Percentiles rank a stretch among this genome's conserved stretches.
Conservation (phyloP, 2,888 invertebrate species). For the Molorchus minor region DNA sequence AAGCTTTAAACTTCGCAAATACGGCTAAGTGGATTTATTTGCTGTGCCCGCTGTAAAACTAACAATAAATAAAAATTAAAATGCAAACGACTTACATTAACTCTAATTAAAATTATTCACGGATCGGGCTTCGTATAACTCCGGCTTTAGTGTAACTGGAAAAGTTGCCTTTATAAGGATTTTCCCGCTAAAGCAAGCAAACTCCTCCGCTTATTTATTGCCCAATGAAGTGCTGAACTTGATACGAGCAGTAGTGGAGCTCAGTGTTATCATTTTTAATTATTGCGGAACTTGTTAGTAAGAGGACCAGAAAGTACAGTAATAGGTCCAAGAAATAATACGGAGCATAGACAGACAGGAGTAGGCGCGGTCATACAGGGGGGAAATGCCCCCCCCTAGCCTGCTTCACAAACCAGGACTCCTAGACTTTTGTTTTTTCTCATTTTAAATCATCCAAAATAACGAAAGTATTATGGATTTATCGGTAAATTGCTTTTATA, state of each 20-base stretch:
- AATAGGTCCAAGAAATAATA: too few relatives aligned
- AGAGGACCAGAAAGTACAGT: not conserved
- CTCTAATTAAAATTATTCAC: slow-evolving; percentile 7
- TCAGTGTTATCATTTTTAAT: not conserved
- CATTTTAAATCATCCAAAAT: too few relatives aligned
- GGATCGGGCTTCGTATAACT: slow-evolving; percentile 7
- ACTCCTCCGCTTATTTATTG: slow-evolving; percentile 1
- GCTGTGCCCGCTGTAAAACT: slow-evolving; percentile 11
- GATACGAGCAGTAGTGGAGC: not conserved
- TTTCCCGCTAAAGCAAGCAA: not conserved
- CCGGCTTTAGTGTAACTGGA: slow-evolving; percentile 2
- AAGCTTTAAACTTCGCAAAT: not conserved
- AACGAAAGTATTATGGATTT: too few relatives aligned
- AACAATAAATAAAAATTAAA: slow-evolving; percentile 18
- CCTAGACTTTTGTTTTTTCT: too few relatives aligned
- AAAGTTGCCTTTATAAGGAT: slow-evolving; percentile 1
- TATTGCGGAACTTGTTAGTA: not conserved
- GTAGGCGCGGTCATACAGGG: too few relatives aligned
- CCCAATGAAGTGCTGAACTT: not conserved
- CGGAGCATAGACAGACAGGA: too few relatives aligned
- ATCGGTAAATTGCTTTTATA: too few relatives aligned
- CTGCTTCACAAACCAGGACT: too few relatives aligned
- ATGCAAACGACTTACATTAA: slow-evolving; percentile 16
- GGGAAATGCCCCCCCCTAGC: too few relatives aligned
- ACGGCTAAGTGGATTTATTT: not conserved